Conservation (phyloP, 2,888 invertebrate species). For the Eupelmus urozonus region DNA sequence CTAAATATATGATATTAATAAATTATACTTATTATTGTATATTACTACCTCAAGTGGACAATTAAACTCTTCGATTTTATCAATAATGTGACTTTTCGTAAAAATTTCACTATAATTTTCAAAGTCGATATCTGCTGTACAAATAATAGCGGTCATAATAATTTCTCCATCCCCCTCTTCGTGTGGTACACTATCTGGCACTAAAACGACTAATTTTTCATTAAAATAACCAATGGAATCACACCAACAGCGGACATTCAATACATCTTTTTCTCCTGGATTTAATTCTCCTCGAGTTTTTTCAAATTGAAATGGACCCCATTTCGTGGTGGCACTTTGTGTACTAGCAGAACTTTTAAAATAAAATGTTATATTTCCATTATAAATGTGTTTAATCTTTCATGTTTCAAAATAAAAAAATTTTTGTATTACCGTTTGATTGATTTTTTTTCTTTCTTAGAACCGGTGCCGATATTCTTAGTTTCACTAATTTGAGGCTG, state of each 20-base stretch:
- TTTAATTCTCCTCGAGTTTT: slow-evolving; percentile 73
- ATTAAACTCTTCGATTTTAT: slow-evolving; percentile 79
- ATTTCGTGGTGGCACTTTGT: slow-evolving; percentile 60
- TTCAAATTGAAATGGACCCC: slow-evolving; percentile 74
- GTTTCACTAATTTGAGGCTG: background rate
- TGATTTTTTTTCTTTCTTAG: slow-evolving; percentile 40
- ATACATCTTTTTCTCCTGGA: slow-evolving; percentile 68
- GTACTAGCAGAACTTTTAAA: background rate
- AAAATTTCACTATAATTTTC: slow-evolving; percentile 81
- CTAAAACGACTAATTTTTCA: slow-evolving; percentile 72
- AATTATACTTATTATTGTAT: no score
- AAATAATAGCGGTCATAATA: slow-evolving; percentile 79
- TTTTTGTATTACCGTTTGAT: slow-evolving; percentile 53
- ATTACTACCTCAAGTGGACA: slow-evolving; percentile 70
- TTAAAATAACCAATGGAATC: slow-evolving; percentile 70
- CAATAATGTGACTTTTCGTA: slow-evolving; percentile 80
- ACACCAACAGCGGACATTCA: slow-evolving; percentile 74
- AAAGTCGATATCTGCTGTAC: slow-evolving; percentile 81
- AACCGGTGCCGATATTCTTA: background rate
- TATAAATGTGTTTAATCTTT: background rate
- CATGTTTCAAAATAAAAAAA: background rate
- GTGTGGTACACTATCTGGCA: slow-evolving; percentile 77
- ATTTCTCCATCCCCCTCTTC: slow-evolving; percentile 79
- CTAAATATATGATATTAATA: background rate
- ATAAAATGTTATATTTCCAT: no score